A percentile compares a stretch with the other conserved stretches of the same genome.
Conservation (phyloP, 2,797 vertebrate species). For the Taeniopygia guttata region DNA sequence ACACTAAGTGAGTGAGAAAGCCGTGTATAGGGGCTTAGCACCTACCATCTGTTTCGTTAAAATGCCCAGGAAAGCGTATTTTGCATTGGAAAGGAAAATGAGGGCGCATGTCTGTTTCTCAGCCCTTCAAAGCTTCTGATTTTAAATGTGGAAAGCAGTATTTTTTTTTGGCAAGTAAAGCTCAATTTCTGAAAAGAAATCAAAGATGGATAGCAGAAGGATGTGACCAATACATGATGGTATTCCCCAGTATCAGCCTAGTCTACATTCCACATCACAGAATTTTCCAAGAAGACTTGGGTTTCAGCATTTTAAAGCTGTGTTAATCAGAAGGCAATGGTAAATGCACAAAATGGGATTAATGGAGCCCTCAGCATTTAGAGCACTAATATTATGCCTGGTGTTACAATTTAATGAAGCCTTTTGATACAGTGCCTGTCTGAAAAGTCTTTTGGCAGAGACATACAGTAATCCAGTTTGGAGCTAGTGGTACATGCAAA, state of each 20-base stretch:
- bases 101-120: neutral
- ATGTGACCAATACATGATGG: fast-evolving
- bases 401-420: neutral
- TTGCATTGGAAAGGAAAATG: neutral
- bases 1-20: neutral
- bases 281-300: neutral
- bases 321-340: neutral
- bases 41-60: neutral
- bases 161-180: neutral
- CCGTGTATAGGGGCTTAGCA: neutral
- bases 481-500: neutral
- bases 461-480: neutral
- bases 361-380: neutral
- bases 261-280: fast-evolving
- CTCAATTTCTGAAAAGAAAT: neutral
- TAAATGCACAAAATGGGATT: neutral
- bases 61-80: neutral
- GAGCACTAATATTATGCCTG: neutral
- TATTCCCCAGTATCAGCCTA: neutral
- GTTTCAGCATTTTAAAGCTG: neutral
- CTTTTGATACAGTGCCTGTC: neutral
- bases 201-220: neutral
- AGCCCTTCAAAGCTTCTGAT: neutral
- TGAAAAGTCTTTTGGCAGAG: neutral
- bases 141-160: neutral